A percentile compares a stretch with the other conserved stretches of the same genome.
Conservation (phyloP, 2,113 vertebrate genomes). For the Gracilinanus agilis region DNA sequence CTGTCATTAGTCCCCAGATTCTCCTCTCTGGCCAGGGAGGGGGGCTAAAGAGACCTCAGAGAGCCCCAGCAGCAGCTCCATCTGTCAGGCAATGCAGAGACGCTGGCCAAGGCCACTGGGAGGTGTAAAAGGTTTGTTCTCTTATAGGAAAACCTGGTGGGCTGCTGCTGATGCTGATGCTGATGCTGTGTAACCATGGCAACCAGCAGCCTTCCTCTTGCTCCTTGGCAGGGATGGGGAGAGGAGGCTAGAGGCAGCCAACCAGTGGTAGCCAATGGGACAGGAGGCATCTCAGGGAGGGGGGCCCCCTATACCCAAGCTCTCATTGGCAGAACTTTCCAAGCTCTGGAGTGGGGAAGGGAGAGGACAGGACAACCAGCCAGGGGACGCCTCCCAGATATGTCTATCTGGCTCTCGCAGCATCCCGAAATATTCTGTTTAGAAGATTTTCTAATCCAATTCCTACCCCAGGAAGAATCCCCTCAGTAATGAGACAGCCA, state of each 20-base stretch:
- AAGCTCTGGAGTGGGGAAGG: not conserved
- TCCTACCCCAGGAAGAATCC: not conserved
- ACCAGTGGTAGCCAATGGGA: constrained; percentile 33
- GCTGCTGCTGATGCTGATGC: constrained; percentile 40
- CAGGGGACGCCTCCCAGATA: not conserved
- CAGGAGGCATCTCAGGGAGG: not conserved
- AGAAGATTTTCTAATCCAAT: not conserved
- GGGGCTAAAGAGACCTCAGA: not conserved
- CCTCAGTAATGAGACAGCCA: not conserved
- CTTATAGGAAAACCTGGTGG: constrained; percentile 1
- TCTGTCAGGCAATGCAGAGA: constrained; percentile 72
- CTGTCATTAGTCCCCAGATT: not conserved
- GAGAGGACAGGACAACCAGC: not conserved
- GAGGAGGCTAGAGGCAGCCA: not conserved
- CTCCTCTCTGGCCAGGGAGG: not conserved
- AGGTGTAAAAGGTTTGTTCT: not conserved
- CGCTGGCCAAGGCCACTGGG: not conserved
- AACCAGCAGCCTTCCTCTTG: constrained; percentile 58
- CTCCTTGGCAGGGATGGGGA: not conserved
- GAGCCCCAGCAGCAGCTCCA: constrained; percentile 63
- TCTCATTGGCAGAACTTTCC: constrained; percentile 43
- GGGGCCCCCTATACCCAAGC: not conserved
- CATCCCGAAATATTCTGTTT: too few relatives aligned
- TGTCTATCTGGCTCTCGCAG: not conserved
- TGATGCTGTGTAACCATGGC: constrained; percentile 78